Evolutionary conservation across 2,888 invertebrate species (phyloP).

Genomic region (Lypha dubia): DNA sequence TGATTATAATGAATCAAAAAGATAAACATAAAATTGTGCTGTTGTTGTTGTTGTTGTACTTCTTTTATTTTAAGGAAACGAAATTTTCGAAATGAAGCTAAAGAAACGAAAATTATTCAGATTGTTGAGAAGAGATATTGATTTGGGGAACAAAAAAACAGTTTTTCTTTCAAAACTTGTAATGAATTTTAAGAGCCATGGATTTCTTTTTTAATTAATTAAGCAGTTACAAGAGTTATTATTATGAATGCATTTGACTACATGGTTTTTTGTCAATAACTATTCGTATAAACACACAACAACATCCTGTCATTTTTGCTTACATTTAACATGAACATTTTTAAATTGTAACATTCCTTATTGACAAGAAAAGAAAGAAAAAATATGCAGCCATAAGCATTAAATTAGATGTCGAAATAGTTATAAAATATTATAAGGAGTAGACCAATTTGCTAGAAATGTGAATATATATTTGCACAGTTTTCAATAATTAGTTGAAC

Average conservation of each 20-base stretch:
- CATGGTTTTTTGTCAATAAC: slow-evolving; percentile 17
- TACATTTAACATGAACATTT: slow-evolving; percentile 80
- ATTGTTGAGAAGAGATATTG: slow-evolving; percentile 75
- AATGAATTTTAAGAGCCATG: not conserved
- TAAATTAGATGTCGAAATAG: not conserved
- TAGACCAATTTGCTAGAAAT: too few relatives aligned
- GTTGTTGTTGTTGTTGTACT: not conserved
- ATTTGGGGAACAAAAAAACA: slow-evolving; percentile 11
- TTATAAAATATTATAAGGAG: not conserved
- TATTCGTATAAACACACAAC: not conserved
- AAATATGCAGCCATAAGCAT: not conserved
- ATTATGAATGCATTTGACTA: slow-evolving; percentile 6
- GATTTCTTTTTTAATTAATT: slow-evolving; percentile 26
- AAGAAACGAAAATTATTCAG: slow-evolving; percentile 27
- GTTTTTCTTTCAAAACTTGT: not conserved
- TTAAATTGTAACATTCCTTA: slow-evolving; percentile 43
- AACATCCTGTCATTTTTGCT: slow-evolving; percentile 78
- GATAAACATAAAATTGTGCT: slow-evolving; percentile 51
- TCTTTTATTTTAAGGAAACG: slow-evolving; percentile 29
- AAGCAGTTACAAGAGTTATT: slow-evolving; percentile 3
- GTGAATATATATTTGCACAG: too few relatives aligned
- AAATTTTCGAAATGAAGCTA: slow-evolving; percentile 29
- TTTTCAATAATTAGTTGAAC: too few relatives aligned
- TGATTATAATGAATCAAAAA: slow-evolving; percentile 70
- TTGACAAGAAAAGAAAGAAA: too few relatives aligned